Conservation (phyloP, 2,888 invertebrate genomes). For the Heliothis peltigera region DNA sequence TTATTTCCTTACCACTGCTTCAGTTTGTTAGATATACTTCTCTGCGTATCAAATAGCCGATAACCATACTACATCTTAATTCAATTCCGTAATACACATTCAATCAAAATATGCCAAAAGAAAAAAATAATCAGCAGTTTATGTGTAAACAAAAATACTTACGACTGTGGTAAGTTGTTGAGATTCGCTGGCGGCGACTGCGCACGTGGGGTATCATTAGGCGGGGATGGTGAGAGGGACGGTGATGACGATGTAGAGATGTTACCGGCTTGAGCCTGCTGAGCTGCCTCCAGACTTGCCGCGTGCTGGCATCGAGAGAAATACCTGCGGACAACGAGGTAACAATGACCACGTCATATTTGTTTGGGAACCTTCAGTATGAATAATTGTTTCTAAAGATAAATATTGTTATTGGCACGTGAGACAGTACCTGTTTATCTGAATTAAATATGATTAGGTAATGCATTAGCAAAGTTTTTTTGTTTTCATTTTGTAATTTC, state of each 20-base stretch:
- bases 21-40: too few species aligned
- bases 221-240: slow-evolving; percentile 64
- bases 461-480: background rate
- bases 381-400: background rate
- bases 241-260: slow-evolving; percentile 49
- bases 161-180: slow-evolving; percentile 73
- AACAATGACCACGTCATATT: slow-evolving; percentile 1
- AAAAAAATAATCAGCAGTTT: background rate
- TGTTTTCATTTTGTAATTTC: background rate
- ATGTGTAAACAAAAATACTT: slow-evolving; percentile 52
- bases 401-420: background rate
- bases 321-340: slow-evolving; percentile 69
- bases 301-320: slow-evolving; percentile 81
- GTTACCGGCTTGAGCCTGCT: slow-evolving; percentile 49
- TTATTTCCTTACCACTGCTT: too few species aligned
- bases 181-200: slow-evolving; percentile 62
- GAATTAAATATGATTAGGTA: background rate
- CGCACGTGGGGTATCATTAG: slow-evolving; percentile 64
- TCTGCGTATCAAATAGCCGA: too few species aligned
- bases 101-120: too few species aligned
- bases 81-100: too few species aligned
- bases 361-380: background rate
- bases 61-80: too few species aligned
- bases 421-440: slow-evolving; percentile 2
- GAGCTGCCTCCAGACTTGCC: slow-evolving; percentile 76